Evolutionary conservation across 2,888 invertebrate genomes (phyloP).

Genomic region (Exocentrus adspersus): DNA sequence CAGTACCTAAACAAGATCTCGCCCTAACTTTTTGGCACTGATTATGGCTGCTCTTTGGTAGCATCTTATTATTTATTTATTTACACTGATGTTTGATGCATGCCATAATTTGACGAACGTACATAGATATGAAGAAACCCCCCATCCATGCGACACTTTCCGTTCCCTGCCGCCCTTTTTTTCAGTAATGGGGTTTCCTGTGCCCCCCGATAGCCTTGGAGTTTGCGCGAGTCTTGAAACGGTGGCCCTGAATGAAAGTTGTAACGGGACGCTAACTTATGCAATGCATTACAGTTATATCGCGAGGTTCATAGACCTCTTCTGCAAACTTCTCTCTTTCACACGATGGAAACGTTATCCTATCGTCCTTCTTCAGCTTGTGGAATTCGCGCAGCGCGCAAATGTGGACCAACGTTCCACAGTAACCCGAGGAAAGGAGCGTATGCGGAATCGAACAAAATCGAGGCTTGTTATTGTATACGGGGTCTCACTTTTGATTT

Average conservation of each 20-base stretch:
- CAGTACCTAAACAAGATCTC: too few relatives aligned
- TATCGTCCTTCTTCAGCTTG: conserved; percentile 40
- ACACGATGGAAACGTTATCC: conserved; percentile 22
- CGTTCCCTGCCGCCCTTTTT: neutral
- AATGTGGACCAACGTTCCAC: conserved; percentile 57
- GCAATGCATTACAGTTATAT: conserved; percentile 56
- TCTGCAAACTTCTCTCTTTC: conserved; percentile 41
- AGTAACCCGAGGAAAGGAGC: conserved; percentile 59
- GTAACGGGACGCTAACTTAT: conserved; percentile 55
- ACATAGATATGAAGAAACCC: too few relatives aligned
- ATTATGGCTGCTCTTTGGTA: too few relatives aligned
- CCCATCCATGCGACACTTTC: neutral
- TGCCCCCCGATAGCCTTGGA: conserved; percentile 22
- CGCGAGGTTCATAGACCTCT: conserved; percentile 52
- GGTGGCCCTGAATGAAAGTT: conserved; percentile 54
- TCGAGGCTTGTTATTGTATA: conserved; percentile 17
- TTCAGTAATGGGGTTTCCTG: conserved; percentile 7
- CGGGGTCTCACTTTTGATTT: conserved; percentile 15
- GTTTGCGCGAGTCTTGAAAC: conserved; percentile 27
- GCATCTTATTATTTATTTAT: too few relatives aligned
- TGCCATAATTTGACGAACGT: too few relatives aligned
- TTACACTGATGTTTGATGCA: too few relatives aligned
- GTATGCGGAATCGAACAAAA: conserved; percentile 51
- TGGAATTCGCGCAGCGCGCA: conserved; percentile 44
- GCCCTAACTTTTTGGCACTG: too few relatives aligned